phyloP scores from a whole-genome alignment of 1,140 invertebrate species.

The Coelopa frigida region DNA sequence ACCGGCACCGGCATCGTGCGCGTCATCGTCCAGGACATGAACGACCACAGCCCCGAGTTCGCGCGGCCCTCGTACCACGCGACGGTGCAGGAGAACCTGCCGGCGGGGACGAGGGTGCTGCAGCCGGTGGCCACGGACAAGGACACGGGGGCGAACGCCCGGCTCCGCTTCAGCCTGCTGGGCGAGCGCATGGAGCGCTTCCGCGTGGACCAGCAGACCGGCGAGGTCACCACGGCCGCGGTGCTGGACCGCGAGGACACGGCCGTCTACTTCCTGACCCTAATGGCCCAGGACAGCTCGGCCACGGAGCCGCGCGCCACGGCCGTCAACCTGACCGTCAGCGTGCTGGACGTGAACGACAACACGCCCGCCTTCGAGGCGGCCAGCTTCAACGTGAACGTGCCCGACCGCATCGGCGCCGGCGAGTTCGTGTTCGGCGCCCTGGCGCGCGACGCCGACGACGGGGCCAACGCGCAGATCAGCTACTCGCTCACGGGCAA shows the following conservation, averaged over 20 bases:
- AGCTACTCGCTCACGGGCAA: conserved; percentile 69
- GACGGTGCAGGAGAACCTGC: conserved; percentile 68
- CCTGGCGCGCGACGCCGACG: conserved; percentile 71
- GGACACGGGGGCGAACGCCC: conserved; percentile 75
- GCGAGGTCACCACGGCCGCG: conserved; percentile 63
- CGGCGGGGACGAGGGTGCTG: conserved; percentile 62
- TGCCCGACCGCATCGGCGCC: conserved; percentile 66
- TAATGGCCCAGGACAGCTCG: conserved; percentile 82
- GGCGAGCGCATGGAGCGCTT: conserved; percentile 75
- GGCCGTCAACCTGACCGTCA: conserved; percentile 73
- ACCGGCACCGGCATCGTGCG: conserved; percentile 81
- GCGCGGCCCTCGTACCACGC: conserved; percentile 70
- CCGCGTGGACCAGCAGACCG: conserved; percentile 63
- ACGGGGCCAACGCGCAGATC: conserved; percentile 70
- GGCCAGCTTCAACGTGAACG: conserved; percentile 63
- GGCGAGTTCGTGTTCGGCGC: conserved; percentile 84
- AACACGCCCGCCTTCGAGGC: conserved; percentile 73
- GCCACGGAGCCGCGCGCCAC: conserved; percentile 69
- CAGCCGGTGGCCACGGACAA: conserved; percentile 68
- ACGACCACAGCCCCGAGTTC: conserved; percentile 85
- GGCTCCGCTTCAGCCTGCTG: conserved; percentile 71
- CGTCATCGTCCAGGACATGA: conserved; percentile 86
- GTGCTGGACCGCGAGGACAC: conserved; percentile 73
- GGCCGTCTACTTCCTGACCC: conserved; percentile 66
- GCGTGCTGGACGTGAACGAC: conserved; percentile 78